phyloP scores from a whole-genome alignment of 2,797 vertebrate genomes.

The Oreochromis mossambicus region DNA sequence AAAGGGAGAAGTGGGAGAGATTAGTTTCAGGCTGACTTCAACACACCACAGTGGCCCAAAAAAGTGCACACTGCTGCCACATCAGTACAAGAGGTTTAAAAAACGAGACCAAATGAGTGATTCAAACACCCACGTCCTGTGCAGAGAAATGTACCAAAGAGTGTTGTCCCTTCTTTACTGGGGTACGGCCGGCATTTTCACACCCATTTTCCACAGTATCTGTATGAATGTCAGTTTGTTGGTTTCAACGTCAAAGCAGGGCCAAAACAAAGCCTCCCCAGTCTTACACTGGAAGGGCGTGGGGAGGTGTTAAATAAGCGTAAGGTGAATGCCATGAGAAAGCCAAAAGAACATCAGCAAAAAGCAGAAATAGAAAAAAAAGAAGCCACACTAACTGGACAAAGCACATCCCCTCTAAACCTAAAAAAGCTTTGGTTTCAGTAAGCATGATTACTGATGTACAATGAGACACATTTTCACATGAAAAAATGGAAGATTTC shows the following conservation, averaged over 20 bases:
- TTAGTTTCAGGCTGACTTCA: neutral
- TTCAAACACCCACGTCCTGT: neutral
- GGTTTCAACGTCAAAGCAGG: neutral
- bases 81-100: neutral
- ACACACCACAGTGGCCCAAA: neutral
- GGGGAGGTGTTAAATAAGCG: neutral
- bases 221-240: neutral
- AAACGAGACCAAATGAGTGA: neutral
- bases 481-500: neutral
- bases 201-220: neutral
- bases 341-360: neutral
- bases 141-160: neutral
- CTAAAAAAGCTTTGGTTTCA: neutral
- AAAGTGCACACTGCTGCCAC: neutral
- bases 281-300: neutral
- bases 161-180: neutral
- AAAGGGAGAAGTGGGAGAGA: neutral
- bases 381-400: neutral
- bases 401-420: neutral
- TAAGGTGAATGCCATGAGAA: neutral
- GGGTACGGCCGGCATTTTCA: neutral
- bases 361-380: neutral
- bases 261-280: neutral
- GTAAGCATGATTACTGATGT: neutral
- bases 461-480: neutral